Evolutionary conservation across 2,888 invertebrate genomes (phyloP).

Genomic region (Eulithis prunata): DNA sequence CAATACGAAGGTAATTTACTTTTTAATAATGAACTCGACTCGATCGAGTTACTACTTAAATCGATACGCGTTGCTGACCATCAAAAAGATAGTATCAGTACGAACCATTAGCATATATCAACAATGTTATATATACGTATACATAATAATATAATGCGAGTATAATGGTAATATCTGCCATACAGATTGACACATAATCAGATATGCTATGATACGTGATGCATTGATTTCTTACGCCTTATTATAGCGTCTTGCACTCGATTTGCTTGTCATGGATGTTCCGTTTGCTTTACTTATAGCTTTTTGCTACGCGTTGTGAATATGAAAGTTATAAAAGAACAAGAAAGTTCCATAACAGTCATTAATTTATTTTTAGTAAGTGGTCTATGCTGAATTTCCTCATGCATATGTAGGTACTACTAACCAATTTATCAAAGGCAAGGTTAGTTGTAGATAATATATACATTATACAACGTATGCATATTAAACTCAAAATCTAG

Average conservation of each 20-base stretch:
- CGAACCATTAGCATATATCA: slow-evolving; percentile 44
- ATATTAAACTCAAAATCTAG: too few species aligned
- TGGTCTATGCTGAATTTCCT: too few species aligned
- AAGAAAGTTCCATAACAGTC: too few species aligned
- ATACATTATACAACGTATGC: too few species aligned
- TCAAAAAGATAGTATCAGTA: slow-evolving; percentile 36
- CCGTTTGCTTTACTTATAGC: slow-evolving; percentile 30
- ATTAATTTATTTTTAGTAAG: too few species aligned
- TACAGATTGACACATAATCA: slow-evolving; percentile 54
- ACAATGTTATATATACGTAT: slow-evolving; percentile 50
- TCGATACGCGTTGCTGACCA: slow-evolving; percentile 7
- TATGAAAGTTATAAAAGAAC: slow-evolving; percentile 28
- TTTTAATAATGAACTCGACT: too few species aligned
- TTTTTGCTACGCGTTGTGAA: slow-evolving; percentile 33
- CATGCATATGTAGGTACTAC: too few species aligned
- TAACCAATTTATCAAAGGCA: too few species aligned
- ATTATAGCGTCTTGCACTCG: slow-evolving; percentile 46
- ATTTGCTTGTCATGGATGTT: slow-evolving; percentile 42
- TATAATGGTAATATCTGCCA: slow-evolving; percentile 44
- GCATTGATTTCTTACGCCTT: slow-evolving; percentile 53
- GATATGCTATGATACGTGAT: slow-evolving; percentile 51
- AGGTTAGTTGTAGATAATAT: too few species aligned
- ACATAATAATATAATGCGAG: slow-evolving; percentile 44
- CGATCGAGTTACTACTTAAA: too few species aligned
- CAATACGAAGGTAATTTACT: too few species aligned